phyloP scores from a whole-genome alignment of 2,113 vertebrate species.

The Sprattus sprattus region DNA sequence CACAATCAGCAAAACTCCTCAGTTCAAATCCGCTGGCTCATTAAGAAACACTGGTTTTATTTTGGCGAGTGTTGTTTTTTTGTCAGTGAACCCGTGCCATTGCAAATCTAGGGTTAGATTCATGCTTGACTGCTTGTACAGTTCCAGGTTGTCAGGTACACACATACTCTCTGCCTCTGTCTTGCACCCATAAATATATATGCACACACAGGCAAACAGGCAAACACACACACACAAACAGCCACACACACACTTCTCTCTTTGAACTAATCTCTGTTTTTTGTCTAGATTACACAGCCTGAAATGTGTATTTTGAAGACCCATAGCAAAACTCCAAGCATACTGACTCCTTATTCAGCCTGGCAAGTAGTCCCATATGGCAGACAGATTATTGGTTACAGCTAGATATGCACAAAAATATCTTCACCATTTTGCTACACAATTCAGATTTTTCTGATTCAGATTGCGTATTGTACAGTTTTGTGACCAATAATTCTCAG shows the following conservation, averaged over 20 bases:
- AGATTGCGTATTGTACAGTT: background rate
- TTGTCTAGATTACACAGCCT: constrained; percentile 2
- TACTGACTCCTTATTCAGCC: background rate
- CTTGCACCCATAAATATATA: background rate
- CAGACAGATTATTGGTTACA: background rate
- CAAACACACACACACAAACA: background rate
- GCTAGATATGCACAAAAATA: background rate
- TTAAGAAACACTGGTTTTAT: background rate
- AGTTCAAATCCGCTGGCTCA: background rate
- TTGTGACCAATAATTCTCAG: background rate
- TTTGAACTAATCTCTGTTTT: constrained; percentile 15
- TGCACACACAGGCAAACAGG: background rate
- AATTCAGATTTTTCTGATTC: background rate
- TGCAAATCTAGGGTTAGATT: background rate
- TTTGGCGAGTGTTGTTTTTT: background rate
- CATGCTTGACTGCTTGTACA: background rate
- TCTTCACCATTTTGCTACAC: background rate
- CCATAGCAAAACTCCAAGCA: background rate
- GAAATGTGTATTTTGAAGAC: constrained; percentile 2
- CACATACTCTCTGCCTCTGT: background rate
- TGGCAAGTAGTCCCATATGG: background rate
- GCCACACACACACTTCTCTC: background rate
- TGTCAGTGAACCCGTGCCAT: background rate
- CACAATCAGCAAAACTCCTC: constrained; percentile 17
- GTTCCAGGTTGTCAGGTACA: background rate